A percentile compares a stretch with the other conserved stretches of the same genome.
Conservation (phyloP, 2,797 vertebrate species). For the Catostomus latipinnis region DNA sequence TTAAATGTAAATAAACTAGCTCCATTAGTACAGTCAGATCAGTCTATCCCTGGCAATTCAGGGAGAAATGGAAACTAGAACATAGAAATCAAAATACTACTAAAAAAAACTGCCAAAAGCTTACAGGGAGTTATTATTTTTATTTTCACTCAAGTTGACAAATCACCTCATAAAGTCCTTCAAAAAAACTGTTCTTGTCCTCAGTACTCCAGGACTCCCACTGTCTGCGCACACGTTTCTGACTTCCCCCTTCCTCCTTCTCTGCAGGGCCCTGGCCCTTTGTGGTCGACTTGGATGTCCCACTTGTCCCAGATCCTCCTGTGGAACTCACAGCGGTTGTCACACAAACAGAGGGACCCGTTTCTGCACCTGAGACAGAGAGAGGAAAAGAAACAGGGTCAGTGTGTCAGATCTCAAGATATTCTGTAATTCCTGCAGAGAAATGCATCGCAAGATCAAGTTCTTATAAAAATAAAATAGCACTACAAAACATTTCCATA, state of each 20-base stretch:
- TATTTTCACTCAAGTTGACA: neutral
- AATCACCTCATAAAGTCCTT: constrained; percentile 95
- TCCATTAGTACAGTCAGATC: neutral
- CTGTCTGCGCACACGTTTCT: constrained; percentile 94
- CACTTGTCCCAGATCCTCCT: constrained; percentile 66
- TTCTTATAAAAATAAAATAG: no score
- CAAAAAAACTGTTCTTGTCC: constrained; percentile 98
- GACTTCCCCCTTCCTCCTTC: constrained; percentile 91
- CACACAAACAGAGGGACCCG: constrained; percentile 70
- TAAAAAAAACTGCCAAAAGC: neutral
- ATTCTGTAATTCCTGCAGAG: neutral
- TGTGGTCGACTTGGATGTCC: constrained; percentile 82
- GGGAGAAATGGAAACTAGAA: neutral
- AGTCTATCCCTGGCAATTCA: neutral
- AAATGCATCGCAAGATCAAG: neutral
- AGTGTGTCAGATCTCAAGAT: constrained; percentile 1
- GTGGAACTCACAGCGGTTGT: constrained; percentile 78
- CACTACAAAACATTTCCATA: no score
- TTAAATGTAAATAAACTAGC: neutral
- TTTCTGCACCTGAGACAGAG: constrained; percentile 49
- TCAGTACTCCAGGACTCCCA: constrained; percentile 99
- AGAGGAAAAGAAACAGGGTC: neutral
- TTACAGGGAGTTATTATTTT: neutral
- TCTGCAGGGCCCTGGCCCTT: constrained; percentile 87
- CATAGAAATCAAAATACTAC: neutral